These are phyloP conservation scores for Drosophila pachea DNA, from an alignment of 1,140 invertebrate species.

Conservation along the genomic window DNA sequence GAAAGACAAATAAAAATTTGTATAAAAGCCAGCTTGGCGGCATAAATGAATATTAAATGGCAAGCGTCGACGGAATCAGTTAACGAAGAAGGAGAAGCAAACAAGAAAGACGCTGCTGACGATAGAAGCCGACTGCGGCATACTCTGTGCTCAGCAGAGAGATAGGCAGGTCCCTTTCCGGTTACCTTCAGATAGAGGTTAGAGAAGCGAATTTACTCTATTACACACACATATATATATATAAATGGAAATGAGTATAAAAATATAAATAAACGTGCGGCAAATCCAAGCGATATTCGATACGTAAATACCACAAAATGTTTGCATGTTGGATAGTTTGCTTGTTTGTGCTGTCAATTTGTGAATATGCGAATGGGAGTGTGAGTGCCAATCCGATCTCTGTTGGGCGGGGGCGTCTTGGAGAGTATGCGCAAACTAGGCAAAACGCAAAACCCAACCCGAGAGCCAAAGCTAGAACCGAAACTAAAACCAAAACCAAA, in stretches of 20 bases:
- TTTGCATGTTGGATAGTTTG: constrained; percentile 64
- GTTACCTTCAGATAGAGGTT: no score
- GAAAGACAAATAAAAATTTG: constrained; percentile 23
- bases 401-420: not conserved
- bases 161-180: not conserved
- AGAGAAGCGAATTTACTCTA: no score
- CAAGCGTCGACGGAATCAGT: constrained; percentile 37
- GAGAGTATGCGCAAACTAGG: constrained; percentile 16
- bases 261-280: constrained; percentile 38
- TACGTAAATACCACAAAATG: constrained; percentile 60
- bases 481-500: constrained; percentile 13
- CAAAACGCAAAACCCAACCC: constrained; percentile 12
- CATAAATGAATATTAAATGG: constrained; percentile 76
- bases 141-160: constrained; percentile 1
- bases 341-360: constrained; percentile 62
- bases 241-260: not conserved
- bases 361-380: constrained; percentile 30
- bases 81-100: constrained; percentile 6
- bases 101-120: constrained; percentile 15
- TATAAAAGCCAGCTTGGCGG: constrained; percentile 68
- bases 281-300: constrained; percentile 59
- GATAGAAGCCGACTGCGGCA: not conserved
- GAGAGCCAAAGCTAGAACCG: constrained; percentile 11
- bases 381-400: constrained; percentile 2
- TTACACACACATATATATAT: no score